phyloP scores from a whole-genome alignment of 2,113 vertebrate species.

The Athene noctua region DNA sequence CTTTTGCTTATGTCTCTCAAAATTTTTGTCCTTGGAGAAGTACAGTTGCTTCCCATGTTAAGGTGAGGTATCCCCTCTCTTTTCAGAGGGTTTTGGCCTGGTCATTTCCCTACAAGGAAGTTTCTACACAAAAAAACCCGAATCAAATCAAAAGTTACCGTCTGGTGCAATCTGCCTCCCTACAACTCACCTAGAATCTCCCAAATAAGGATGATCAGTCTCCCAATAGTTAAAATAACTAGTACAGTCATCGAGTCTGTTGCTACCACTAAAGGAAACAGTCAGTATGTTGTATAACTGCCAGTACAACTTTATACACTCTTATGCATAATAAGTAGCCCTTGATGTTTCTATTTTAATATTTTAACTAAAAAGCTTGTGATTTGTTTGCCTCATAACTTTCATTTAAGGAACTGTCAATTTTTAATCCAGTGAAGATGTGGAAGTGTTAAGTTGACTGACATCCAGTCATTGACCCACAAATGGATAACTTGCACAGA shows the following conservation, averaged over 20 bases:
- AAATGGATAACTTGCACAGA: neutral
- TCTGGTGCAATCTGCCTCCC: neutral
- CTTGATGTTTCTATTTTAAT: neutral
- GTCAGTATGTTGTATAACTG: neutral
- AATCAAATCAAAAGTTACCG: neutral
- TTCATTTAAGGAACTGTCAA: neutral
- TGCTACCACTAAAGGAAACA: neutral
- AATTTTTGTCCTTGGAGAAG: neutral
- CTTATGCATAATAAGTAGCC: neutral
- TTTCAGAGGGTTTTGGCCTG: neutral
- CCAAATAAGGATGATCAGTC: neutral
- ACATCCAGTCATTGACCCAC: neutral
- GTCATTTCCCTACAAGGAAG: neutral
- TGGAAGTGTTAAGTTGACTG: neutral
- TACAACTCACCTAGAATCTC: neutral
- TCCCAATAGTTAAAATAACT: neutral
- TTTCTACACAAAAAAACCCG: neutral
- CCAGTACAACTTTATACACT: neutral
- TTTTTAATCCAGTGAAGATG: neutral
- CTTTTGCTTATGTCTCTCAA: neutral
- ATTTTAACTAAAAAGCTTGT: neutral
- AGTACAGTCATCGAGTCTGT: neutral
- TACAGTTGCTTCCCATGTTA: neutral
- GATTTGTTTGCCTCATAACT: neutral
- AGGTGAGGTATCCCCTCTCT: neutral